phyloP scores from a whole-genome alignment of 2,113 vertebrate genomes.

The Rhabdornis inornatus region DNA sequence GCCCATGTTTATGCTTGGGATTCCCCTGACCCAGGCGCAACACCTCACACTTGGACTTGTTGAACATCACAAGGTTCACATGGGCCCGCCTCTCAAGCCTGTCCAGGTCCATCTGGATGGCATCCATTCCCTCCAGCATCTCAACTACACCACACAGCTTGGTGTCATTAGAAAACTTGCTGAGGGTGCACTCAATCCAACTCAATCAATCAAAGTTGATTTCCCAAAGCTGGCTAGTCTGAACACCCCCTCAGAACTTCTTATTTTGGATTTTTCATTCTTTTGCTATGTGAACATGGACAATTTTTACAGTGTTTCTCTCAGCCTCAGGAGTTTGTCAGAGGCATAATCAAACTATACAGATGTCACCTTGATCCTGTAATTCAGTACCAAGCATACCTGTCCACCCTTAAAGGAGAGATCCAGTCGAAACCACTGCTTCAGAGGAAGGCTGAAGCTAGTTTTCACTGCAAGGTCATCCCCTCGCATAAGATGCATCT shows the following conservation, averaged over 20 bases:
- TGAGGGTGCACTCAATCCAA: not conserved
- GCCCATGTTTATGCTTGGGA: not conserved
- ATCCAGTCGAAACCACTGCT: constrained; percentile 87
- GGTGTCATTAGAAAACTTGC: not conserved
- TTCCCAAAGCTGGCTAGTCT: not conserved
- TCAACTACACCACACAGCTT: not conserved
- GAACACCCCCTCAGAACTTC: not conserved
- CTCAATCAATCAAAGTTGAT: not conserved
- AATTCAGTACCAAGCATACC: constrained; percentile 64
- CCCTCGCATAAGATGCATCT: constrained; percentile 79
- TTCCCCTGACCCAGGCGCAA: not conserved
- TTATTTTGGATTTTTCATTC: not conserved
- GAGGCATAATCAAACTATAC: not conserved
- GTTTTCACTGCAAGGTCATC: constrained; percentile 80
- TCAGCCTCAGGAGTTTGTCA: not conserved
- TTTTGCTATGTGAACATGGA: not conserved
- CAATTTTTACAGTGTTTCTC: not conserved
- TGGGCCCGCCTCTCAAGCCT: not conserved
- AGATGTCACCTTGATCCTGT: not conserved
- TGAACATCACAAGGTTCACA: not conserved
- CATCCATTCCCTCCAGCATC: not conserved
- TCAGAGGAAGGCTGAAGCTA: constrained; percentile 73
- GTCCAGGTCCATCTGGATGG: not conserved
- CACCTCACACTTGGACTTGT: not conserved
- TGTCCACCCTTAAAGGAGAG: constrained; percentile 77